Conservation (phyloP, 2,113 vertebrate genomes). For the Burhinus bistriatus region DNA sequence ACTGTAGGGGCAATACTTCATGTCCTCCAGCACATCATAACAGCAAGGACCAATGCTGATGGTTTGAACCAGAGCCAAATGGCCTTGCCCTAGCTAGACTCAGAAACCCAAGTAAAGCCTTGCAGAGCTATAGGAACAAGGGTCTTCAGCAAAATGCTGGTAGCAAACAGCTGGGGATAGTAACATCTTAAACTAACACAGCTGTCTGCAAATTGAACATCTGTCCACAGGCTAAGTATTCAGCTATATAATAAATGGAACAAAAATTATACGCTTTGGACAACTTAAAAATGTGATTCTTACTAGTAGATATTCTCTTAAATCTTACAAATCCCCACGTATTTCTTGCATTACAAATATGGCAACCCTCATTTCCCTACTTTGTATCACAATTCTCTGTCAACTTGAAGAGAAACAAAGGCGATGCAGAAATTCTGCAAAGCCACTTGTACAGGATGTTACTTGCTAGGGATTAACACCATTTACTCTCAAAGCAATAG, state of each 20-base stretch:
- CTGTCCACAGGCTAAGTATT: conserved; percentile 7
- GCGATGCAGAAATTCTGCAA: not conserved
- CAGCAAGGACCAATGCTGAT: not conserved
- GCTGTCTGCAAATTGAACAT: conserved; percentile 38
- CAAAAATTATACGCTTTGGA: not conserved
- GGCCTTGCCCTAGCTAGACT: not conserved
- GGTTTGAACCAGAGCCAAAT: not conserved
- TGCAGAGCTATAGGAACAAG: not conserved
- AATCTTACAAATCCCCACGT: not conserved
- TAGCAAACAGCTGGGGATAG: conserved; percentile 24
- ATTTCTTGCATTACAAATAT: not conserved
- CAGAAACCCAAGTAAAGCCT: not conserved
- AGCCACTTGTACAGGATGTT: not conserved
- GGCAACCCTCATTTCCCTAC: not conserved
- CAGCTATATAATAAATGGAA: not conserved
- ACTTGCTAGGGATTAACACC: not conserved
- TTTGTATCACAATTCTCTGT: not conserved
- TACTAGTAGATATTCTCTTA: not conserved
- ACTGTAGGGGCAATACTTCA: accelerated
- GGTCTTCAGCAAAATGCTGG: not conserved
- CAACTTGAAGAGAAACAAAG: not conserved
- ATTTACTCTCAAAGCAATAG: not conserved
- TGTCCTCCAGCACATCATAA: not conserved
- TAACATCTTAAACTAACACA: conserved; percentile 38
- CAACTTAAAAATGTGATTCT: not conserved